Base-by-base conservation (phyloP, 1,140 invertebrate species). In the Trichogramma pretiosum region DNA sequence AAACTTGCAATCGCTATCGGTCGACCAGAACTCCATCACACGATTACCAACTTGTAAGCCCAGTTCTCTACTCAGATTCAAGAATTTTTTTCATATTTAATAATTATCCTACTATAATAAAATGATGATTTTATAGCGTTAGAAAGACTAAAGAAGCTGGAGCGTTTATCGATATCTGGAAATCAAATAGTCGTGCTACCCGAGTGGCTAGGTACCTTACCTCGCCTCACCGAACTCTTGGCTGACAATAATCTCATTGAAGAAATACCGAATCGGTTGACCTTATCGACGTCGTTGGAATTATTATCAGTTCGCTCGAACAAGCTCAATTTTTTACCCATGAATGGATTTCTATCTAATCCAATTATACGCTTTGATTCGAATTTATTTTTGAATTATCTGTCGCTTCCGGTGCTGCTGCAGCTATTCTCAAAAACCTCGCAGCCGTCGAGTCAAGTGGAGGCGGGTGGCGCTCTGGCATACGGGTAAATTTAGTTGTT, bases 211-310 rank as follows among this genome's bases (percentile, higher is more conserved):
- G 64, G 64, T 18, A 59, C 63, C 7, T 48, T 68, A 13, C 54
- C 58, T 35, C 62, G 52, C 42, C 50, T 68, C 2, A 50, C 56
- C 34, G 60, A 60, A 44, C 50, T 68, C 39, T 56, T 57, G 38
- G 54, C 53, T 17, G 63, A 67, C 48, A 58, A 64, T 24, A 68
- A 68, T 61, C 35, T 3, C 19, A 48, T 68, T 16, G 56, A 51
- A 46, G 65, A 67, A 53, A 45, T 68, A 23, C 64, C 65, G 23
- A 68, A 64, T 39, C 59, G 63, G 42, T 52, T 68, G 18, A 65
- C 64, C 13, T 14, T 61, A 5, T 56, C 62, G 16, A 53, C 54
- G n/a, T 40, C 53, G n/a, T 41, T 68, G 17, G 37, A 49, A 30
- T 36, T 56, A 13, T 54, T 67, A 23, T 68, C 65, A n/a, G 56